These are phyloP conservation scores for Xanthostigma xanthostigma DNA, from an alignment of 2,888 invertebrate genomes.

Conservation along the genomic window DNA sequence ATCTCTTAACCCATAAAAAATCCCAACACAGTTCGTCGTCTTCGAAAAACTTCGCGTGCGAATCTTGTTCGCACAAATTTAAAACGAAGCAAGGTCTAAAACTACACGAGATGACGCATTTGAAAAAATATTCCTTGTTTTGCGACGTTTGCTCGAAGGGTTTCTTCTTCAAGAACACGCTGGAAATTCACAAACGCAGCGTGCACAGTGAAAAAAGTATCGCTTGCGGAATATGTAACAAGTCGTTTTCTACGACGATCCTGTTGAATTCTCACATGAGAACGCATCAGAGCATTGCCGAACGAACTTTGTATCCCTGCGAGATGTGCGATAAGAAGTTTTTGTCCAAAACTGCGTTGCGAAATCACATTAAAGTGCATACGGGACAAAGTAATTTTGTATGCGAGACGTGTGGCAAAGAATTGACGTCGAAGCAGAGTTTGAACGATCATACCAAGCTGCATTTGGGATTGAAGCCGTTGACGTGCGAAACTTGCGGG, in stretches of 20 bases:
- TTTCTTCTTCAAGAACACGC: too few relatives aligned
- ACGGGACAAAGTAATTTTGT: slow-evolving; percentile 2
- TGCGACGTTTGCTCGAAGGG: too few relatives aligned
- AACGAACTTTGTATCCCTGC: neutral
- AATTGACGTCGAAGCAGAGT: neutral
- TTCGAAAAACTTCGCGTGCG: too few relatives aligned
- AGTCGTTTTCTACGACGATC: neutral
- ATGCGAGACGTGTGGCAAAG: slow-evolving; percentile 8
- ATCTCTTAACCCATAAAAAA: too few relatives aligned
- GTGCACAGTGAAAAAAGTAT: too few relatives aligned
- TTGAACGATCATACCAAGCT: slow-evolving; percentile 5
- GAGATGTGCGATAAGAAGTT: neutral
- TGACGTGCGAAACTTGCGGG: slow-evolving; percentile 8
- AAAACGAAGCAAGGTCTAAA: too few relatives aligned
- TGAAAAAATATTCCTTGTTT: too few relatives aligned
- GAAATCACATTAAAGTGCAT: neutral
- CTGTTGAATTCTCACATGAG: neutral
- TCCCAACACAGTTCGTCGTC: too few relatives aligned
- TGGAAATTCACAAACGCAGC: too few relatives aligned
- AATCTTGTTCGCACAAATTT: too few relatives aligned
- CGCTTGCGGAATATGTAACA: neutral
- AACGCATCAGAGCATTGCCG: neutral
- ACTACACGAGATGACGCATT: too few relatives aligned
- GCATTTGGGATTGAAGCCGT: slow-evolving; percentile 9
- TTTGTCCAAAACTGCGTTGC: neutral